These are phyloP conservation scores for Pyxicephalus adspersus DNA, from an alignment of 2,113 vertebrate species.

Conservation along the genomic window DNA sequence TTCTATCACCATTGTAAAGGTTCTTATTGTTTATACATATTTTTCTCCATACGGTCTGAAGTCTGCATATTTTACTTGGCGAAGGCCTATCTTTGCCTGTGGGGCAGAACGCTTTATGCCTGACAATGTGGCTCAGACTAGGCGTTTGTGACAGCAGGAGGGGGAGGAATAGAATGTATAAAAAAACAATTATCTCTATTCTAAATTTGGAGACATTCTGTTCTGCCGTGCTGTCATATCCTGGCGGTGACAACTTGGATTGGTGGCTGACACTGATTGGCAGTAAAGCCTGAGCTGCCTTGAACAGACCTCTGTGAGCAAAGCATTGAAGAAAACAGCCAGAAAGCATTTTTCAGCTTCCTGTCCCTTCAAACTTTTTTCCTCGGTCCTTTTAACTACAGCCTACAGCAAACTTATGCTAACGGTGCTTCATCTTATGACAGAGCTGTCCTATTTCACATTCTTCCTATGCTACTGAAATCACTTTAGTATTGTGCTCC, in stretches of 20 bases:
- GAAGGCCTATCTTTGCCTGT: constrained; percentile 37
- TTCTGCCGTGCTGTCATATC: constrained; percentile 49
- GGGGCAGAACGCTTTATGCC: constrained; percentile 29
- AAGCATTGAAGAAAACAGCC: constrained; percentile 54
- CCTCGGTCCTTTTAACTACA: constrained; percentile 49
- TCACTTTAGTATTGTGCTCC: constrained; percentile 27
- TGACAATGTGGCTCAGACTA: constrained; percentile 52
- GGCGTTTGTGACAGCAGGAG: constrained; percentile 50
- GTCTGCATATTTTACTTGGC: not conserved
- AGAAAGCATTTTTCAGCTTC: constrained; percentile 42
- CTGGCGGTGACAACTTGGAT: constrained; percentile 46
- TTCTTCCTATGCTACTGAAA: constrained; percentile 43
- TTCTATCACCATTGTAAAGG: not conserved
- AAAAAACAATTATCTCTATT: constrained; percentile 56
- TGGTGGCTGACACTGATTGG: constrained; percentile 55
- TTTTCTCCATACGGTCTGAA: not conserved
- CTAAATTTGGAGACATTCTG: constrained; percentile 57
- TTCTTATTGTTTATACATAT: constrained; percentile 2
- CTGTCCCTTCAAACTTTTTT: constrained; percentile 53
- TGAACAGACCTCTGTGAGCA: constrained; percentile 52
- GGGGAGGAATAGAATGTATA: constrained; percentile 46
- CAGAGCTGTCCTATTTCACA: constrained; percentile 52
- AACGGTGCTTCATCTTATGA: constrained; percentile 53
- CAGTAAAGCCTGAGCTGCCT: constrained; percentile 56
- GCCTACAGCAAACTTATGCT: constrained; percentile 55